phyloP scores from a whole-genome alignment of 2,797 vertebrate genomes.

The Labroides dimidiatus region DNA sequence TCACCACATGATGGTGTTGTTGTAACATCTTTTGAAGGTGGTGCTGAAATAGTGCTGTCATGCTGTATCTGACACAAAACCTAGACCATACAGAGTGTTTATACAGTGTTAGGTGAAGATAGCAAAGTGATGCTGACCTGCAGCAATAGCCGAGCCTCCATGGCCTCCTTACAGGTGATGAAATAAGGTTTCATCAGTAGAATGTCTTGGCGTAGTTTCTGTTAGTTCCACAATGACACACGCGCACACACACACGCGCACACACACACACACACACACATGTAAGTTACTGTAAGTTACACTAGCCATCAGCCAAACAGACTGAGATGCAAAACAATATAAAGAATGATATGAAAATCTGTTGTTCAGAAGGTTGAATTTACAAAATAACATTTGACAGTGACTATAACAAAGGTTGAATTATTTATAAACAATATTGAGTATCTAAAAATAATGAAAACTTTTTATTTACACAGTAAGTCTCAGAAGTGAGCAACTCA shows the following conservation, averaged over 20 bases:
- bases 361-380: too few species aligned
- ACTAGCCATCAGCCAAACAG: not conserved
- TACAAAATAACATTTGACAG: not conserved
- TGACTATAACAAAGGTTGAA: not conserved
- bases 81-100: not conserved
- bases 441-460: not conserved
- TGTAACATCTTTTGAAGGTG: slow-evolving; percentile 3
- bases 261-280: too few species aligned
- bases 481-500: not conserved
- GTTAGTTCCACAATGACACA: slow-evolving; percentile 20
- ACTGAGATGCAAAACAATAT: not conserved
- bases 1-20: slow-evolving; percentile 47
- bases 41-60: not conserved
- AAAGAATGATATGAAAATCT: not conserved
- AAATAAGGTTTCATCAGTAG: slow-evolving; percentile 98
- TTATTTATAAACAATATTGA: not conserved
- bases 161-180: slow-evolving; percentile 97
- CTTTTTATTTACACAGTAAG: not conserved
- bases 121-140: slow-evolving; percentile 83
- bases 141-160: slow-evolving; percentile 93
- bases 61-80: not conserved
- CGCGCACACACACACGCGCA: not conserved
- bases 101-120: not conserved
- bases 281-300: too few species aligned
- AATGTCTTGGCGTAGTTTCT: slow-evolving; percentile 98